Conservation (phyloP, 2,888 invertebrate species). For the Euclidia mi region DNA sequence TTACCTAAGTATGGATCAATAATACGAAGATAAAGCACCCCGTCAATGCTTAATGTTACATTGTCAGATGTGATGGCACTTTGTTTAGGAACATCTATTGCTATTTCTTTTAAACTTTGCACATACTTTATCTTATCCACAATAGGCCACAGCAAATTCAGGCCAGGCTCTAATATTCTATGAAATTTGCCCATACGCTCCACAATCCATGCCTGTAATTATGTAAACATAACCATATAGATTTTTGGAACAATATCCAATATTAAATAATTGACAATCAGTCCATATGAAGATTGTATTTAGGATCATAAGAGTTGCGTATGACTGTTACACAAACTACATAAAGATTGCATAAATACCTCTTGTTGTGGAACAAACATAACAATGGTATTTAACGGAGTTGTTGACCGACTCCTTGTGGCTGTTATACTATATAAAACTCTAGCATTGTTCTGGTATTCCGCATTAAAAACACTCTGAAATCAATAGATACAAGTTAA, state of each 20-base stretch:
- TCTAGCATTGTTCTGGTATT: constrained; percentile 80
- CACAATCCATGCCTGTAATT: constrained; percentile 98
- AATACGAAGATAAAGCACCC: constrained; percentile 98
- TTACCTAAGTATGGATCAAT: constrained; percentile 97
- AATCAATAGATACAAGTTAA: constrained; percentile 61
- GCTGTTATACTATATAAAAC: constrained; percentile 76
- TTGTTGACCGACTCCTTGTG: constrained; percentile 87
- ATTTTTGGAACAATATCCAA: no score
- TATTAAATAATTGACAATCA: no score
- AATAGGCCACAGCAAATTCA: constrained; percentile 97
- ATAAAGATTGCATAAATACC: constrained; percentile 82
- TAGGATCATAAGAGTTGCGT: neutral
- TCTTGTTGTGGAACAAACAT: constrained; percentile 99
- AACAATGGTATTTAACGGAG: constrained; percentile 97
- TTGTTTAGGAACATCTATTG: constrained; percentile 99
- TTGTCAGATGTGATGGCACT: constrained; percentile 99
- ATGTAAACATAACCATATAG: no score
- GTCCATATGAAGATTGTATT: no score
- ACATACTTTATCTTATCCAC: constrained; percentile 98
- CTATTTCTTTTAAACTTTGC: constrained; percentile 99
- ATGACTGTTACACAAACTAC: neutral
- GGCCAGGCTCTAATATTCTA: constrained; percentile 97
- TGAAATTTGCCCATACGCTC: constrained; percentile 99
- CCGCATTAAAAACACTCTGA: constrained; percentile 79
- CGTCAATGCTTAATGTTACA: constrained; percentile 98